Evolutionary conservation across 2,797 vertebrate species (phyloP).

Genomic region (Sebastolobus alascanus): DNA sequence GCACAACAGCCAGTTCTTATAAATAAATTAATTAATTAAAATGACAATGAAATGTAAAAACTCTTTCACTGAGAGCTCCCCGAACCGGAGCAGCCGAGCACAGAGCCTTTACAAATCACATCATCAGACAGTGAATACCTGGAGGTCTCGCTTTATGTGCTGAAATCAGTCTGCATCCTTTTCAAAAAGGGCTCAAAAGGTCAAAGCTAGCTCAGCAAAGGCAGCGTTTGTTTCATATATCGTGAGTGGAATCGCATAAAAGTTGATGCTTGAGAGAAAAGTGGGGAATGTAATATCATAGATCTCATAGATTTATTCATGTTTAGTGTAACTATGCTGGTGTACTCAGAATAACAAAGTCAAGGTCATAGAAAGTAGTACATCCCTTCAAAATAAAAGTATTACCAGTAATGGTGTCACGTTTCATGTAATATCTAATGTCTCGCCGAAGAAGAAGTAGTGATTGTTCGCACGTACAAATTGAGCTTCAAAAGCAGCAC

Average conservation of each 20-base stretch:
- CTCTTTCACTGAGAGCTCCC: constrained; percentile 24
- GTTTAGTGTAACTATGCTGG: not conserved
- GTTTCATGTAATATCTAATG: not conserved
- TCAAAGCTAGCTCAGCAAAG: constrained; percentile 8
- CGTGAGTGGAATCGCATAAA: constrained; percentile 6
- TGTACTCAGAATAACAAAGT: not conserved
- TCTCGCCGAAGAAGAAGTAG: not conserved
- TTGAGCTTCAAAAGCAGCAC: not conserved
- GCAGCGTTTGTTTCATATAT: not conserved
- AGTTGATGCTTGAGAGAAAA: not conserved
- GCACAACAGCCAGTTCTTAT: not conserved
- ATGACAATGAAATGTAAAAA: constrained; percentile 9
- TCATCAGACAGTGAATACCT: constrained; percentile 10
- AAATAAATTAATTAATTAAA: not conserved
- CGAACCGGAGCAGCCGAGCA: not conserved
- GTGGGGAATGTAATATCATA: not conserved
- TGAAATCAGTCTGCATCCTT: constrained; percentile 22
- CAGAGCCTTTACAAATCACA: constrained; percentile 10
- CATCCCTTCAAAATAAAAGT: not conserved
- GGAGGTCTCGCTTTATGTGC: constrained; percentile 7
- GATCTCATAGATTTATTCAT: not conserved
- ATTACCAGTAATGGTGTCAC: not conserved
- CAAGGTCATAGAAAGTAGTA: not conserved
- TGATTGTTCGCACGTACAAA: not conserved
- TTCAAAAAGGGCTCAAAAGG: constrained; percentile 4